Evolutionary conservation across 2,113 vertebrate species (phyloP), one percentile per base, ranked within the genome.

Genomic region (Tympanuchus pallidicinctus): DNA sequence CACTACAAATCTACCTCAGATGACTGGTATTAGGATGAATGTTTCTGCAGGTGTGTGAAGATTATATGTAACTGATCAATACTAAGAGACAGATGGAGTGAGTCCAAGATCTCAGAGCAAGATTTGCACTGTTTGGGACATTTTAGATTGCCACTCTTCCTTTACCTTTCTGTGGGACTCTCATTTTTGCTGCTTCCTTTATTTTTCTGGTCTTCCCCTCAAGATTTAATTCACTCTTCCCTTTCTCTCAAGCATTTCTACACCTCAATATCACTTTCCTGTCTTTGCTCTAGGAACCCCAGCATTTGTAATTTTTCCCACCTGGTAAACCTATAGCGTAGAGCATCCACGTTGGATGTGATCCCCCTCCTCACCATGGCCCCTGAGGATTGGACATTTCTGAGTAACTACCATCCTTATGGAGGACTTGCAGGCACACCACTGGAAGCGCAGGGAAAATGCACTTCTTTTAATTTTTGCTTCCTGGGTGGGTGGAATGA

Each of bases 271-370:
- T 24, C n/a, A 5, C 6, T 13, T 43, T 73, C 10, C n/a, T 63
- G 43, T 72, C n/a, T 61, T 24, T 67, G 30, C 47, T n/a, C 66
- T 56, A 57, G 52, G 63, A 93, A 70, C 34, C 11, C 21, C 60
- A 10, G 7, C n/a, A 32, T 38, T 74, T 80, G 13, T 60, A 10
- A 1, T 8, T 70, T 67, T 74, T 38, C 36, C 64, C 13, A 15
- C 32, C 20, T 3, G 4, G 3, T 13, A 43, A 50, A 36, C 6
- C 52, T 71, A n/a, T 21, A 48, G 47, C 24, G 60, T 65, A 25
- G 30, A 60, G 32, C 36, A 73, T 48, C 43, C 63, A 57, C 1
- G 1, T 1, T 1, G 1, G 27, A 50, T 1, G 4, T 69, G 28
- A 19, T 72, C 5, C 15, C 34, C 43, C 24, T 69, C 8, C 34